phyloP scores from a whole-genome alignment of 1,140 invertebrate genomes.

The Drosophila leontia region DNA sequence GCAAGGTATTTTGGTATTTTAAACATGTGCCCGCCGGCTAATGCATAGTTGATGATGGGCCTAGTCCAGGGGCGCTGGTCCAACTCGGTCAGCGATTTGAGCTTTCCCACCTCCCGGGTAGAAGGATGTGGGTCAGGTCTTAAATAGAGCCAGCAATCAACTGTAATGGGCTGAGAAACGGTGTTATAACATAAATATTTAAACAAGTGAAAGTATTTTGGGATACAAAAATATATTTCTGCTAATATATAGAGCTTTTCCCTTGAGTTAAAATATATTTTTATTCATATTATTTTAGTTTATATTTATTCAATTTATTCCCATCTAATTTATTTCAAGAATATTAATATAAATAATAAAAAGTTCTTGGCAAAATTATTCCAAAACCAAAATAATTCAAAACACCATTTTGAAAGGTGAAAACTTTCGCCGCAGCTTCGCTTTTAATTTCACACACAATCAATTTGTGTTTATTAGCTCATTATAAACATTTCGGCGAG shows the following conservation, averaged over 20 bases:
- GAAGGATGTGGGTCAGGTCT: constrained; percentile 10
- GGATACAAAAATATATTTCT: neutral
- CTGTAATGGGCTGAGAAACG: neutral
- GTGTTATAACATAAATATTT: neutral
- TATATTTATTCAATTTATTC: too few relatives aligned
- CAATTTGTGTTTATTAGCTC: constrained; percentile 72
- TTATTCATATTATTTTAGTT: too few relatives aligned
- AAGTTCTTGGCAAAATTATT: neutral
- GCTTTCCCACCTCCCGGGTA: neutral
- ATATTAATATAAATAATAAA: neutral
- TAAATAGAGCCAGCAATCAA: constrained; percentile 14
- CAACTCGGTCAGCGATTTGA: constrained; percentile 59
- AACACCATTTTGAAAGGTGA: constrained; percentile 14
- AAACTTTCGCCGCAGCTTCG: constrained; percentile 31
- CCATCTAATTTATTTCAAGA: neutral
- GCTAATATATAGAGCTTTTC: neutral
- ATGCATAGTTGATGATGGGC: constrained; percentile 81
- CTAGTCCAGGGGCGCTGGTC: constrained; percentile 49
- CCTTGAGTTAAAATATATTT: too few relatives aligned
- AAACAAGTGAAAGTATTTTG: neutral
- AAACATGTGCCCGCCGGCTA: constrained; percentile 73
- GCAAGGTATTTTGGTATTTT: constrained; percentile 77
- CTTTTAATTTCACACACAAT: constrained; percentile 69
- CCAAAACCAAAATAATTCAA: constrained; percentile 1
- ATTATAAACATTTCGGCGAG: constrained; percentile 66